phyloP scores from a whole-genome alignment of 2,113 vertebrate species.

The Elanus axillaris region DNA sequence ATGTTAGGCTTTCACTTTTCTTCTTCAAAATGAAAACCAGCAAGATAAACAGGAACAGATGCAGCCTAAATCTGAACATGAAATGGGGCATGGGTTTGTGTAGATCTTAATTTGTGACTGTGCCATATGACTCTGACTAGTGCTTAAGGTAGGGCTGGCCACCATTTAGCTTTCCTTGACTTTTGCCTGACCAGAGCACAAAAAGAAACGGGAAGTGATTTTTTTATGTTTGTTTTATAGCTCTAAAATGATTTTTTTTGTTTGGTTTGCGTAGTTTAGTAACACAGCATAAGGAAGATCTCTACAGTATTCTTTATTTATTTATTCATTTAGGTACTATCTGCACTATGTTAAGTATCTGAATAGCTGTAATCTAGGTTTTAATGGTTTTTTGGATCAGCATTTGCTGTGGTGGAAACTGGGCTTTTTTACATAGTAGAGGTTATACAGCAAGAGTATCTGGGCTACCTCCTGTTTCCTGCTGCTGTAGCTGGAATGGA shows the following conservation, averaged over 20 bases:
- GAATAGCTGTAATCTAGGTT: neutral
- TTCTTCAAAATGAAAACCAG: neutral
- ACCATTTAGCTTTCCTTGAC: neutral
- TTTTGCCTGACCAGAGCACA: neutral
- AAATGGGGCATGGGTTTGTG: neutral
- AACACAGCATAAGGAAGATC: neutral
- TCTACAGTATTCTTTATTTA: neutral
- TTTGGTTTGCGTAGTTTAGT: neutral
- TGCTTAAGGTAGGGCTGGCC: neutral
- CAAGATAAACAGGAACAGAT: neutral
- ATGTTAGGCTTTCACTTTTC: neutral
- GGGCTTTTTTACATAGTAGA: neutral
- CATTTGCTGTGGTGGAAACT: neutral
- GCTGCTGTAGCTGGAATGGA: neutral
- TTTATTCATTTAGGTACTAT: neutral
- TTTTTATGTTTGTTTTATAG: neutral
- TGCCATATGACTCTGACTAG: neutral
- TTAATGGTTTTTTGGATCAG: neutral
- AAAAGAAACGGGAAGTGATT: neutral
- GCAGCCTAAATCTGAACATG: neutral
- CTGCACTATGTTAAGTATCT: neutral
- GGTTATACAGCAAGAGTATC: neutral
- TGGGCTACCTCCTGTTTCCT: neutral
- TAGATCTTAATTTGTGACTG: neutral
- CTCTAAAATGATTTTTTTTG: neutral